Conservation (phyloP, 2,888 invertebrate species). For the Lasiommata megera region DNA sequence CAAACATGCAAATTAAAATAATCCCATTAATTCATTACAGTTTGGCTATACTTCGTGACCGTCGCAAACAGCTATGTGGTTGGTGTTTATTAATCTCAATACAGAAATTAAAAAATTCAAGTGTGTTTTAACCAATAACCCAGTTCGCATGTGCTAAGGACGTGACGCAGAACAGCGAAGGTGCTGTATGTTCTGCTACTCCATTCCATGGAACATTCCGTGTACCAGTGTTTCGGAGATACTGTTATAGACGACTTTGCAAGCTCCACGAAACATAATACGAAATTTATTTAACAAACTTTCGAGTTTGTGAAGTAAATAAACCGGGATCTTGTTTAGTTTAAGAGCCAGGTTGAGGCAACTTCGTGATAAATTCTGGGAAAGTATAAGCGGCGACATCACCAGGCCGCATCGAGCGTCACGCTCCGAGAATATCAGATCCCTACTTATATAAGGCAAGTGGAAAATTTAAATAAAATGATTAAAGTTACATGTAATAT, state of each 20-base stretch:
- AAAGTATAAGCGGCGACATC: background rate
- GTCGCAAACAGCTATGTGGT: conserved; percentile 49
- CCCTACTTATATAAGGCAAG: no score
- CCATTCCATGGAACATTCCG: no score
- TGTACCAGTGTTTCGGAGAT: no score
- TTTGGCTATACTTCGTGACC: conserved; percentile 51
- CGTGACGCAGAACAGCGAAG: no score
- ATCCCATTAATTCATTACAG: conserved; percentile 37
- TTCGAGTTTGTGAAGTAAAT: background rate
- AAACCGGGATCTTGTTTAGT: background rate
- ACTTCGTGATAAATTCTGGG: background rate
- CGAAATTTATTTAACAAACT: background rate
- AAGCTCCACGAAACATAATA: no score
- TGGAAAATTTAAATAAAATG: no score
- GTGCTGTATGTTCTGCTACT: no score
- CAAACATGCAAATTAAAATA: no score
- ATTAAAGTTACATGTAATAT: no score
- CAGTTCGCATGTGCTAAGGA: no score
- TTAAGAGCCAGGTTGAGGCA: background rate
- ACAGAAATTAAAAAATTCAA: background rate
- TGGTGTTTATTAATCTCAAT: background rate
- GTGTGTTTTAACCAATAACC: background rate
- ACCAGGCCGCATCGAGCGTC: background rate
- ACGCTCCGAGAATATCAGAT: no score
- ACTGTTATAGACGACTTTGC: background rate